Percentiles rank a stretch among this genome's conserved stretches.
Evolutionary conservation across 2,113 vertebrate genomes (phyloP).

Genomic region (Odocoileus virginianus): DNA sequence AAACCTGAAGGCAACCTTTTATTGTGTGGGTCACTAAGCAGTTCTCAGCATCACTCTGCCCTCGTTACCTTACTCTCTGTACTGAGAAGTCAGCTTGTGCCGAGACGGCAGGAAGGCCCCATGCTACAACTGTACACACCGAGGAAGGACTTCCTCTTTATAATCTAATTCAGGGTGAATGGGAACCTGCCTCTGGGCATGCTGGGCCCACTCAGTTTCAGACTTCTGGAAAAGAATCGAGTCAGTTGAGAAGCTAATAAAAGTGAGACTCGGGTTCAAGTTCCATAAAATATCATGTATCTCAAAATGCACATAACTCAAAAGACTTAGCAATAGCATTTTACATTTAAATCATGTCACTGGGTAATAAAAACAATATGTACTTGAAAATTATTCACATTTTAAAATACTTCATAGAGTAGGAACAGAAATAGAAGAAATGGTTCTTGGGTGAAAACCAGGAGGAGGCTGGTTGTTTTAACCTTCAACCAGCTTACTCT

Average conservation of each 20-base stretch:
- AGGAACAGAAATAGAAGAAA: not conserved
- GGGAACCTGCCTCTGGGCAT: not conserved
- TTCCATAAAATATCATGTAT: not conserved
- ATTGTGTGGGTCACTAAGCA: not conserved
- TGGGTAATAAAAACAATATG: not conserved
- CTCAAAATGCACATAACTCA: slow-evolving; percentile 9
- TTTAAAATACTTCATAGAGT: not conserved
- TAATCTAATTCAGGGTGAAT: not conserved
- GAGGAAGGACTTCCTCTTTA: not conserved
- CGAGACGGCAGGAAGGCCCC: not conserved
- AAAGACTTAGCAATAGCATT: not conserved
- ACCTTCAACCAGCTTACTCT: not conserved
- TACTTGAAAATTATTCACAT: not conserved
- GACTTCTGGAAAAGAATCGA: not conserved
- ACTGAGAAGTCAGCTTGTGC: not conserved
- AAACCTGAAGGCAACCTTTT: not conserved
- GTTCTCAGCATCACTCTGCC: not conserved
- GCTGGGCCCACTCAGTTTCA: not conserved
- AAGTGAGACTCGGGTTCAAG: not conserved
- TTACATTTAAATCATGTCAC: not conserved
- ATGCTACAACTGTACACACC: not conserved
- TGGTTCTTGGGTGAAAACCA: not conserved
- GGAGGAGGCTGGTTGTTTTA: not conserved
- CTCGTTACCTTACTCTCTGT: not conserved
- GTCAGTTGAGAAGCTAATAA: not conserved